These are phyloP conservation scores for Micrastur ruficollis DNA, from an alignment of 2,797 vertebrate genomes.

Conservation along the genomic window DNA sequence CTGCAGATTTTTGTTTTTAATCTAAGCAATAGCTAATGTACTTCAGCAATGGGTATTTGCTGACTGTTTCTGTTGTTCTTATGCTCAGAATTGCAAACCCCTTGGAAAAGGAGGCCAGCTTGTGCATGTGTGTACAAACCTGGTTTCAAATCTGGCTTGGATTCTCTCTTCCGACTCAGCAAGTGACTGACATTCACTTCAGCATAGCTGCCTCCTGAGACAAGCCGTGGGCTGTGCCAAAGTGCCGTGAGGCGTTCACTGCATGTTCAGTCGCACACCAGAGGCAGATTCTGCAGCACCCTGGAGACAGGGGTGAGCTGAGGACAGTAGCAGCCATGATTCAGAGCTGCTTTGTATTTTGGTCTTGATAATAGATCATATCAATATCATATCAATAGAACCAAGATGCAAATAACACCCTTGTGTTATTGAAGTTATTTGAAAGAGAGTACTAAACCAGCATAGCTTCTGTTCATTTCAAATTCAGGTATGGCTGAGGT, in stretches of 20 bases:
- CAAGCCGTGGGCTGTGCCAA: background rate
- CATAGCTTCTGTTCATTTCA: background rate
- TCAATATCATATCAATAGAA: background rate
- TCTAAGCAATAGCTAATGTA: background rate
- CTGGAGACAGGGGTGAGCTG: slow-evolving; percentile 29
- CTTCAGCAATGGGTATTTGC: background rate
- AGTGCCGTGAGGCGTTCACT: background rate
- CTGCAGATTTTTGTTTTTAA: background rate
- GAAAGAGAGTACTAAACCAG: background rate
- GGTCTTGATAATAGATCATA: background rate
- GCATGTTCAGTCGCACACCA: background rate
- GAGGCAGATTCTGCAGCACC: slow-evolving; percentile 15
- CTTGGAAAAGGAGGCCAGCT: background rate
- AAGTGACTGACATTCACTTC: slow-evolving; percentile 43
- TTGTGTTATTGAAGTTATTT: background rate
- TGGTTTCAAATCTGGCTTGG: slow-evolving; percentile 1
- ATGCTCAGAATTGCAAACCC: background rate
- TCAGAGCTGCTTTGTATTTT: slow-evolving; percentile 18
- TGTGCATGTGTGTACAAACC: background rate
- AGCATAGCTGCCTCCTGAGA: background rate
- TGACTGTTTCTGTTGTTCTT: background rate
- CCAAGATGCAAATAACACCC: background rate
- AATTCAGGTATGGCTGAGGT: background rate
- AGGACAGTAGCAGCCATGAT: slow-evolving; percentile 10
- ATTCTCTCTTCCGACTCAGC: slow-evolving; percentile 37